Evolutionary conservation across 2,113 vertebrate species (phyloP).

Genomic region (Tychaedon coryphoeus): DNA sequence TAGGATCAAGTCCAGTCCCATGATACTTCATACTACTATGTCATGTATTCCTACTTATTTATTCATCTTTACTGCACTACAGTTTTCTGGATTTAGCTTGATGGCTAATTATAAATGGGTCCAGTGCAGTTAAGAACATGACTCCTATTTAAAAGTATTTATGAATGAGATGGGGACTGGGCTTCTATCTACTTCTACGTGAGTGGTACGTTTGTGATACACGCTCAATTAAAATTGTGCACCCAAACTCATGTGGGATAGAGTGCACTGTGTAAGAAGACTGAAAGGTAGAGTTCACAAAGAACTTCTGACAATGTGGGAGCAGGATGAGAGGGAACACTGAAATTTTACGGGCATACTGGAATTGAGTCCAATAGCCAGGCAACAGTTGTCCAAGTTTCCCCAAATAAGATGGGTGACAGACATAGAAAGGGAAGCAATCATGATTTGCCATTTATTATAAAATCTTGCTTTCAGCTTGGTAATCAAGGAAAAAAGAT

Average conservation of each 20-base stretch:
- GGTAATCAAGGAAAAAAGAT: slow-evolving; percentile 60
- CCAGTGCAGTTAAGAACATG: background rate
- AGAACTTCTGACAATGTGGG: background rate
- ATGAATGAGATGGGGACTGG: background rate
- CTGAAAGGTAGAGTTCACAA: background rate
- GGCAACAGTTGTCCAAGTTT: background rate
- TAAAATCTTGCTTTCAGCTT: slow-evolving; percentile 52
- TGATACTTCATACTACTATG: background rate
- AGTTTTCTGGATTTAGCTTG: background rate
- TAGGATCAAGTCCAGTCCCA: background rate
- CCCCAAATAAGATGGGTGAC: slow-evolving; percentile 20
- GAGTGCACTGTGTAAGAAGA: background rate
- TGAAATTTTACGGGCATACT: background rate
- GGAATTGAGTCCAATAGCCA: background rate
- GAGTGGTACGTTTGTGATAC: background rate
- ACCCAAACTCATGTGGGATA: background rate
- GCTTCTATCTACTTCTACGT: background rate
- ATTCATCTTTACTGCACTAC: background rate
- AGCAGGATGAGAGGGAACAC: background rate
- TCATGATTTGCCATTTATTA: slow-evolving; percentile 63
- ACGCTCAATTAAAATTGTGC: background rate
- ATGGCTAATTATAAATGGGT: background rate
- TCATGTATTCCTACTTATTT: background rate
- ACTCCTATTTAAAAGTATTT: background rate
- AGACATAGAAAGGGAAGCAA: slow-evolving; percentile 43